Evolutionary conservation across 2,888 invertebrate genomes (phyloP), one percentile per base, ranked within the genome.

Genomic region (Pharmacophagus antenor): DNA sequence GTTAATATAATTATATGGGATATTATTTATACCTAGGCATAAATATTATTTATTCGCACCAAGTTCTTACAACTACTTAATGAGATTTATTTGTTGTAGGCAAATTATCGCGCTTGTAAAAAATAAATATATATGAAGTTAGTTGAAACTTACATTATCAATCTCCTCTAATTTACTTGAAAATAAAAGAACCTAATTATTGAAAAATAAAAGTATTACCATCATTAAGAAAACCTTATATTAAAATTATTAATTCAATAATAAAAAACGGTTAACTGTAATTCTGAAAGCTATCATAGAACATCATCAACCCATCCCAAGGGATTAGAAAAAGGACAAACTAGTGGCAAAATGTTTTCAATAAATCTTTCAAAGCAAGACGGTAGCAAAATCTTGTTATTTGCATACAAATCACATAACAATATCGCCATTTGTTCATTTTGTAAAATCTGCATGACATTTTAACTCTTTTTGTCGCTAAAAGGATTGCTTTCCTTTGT

Each of bases 311-410:
- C 15, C 12, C 63, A 44, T 70, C 82, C 70, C 81, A 54, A 64
- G 79, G 76, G 84, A 80, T 66, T 64, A 56, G 63, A 62, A 65
- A 63, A 72, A 70, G 67, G 68, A 67, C 70, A 75, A 73, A 73
- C 62, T 65, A 68, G 68, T 70, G 70, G 69, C 69, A 73, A 72
- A 68, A 71, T 69, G 66, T 68, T 60, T 61, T 66, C 73, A 77
- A 79, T 79, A 84, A 80, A 76, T 79, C 75, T 71, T 68, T 78
- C 76, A 80, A 77, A 75, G 59, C 64, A 62, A 68, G 73, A 81
- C 85, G 77, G 90, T 89, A 90, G 90, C 88, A 65, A 82, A 85
- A 88, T 88, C 84, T 80, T 84, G 78, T 88, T 89, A 89, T 88
- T 89, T 88, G 87, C 88, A 88, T 88, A 88, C 87, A 88, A 82